Base-by-base conservation (phyloP, 2,797 vertebrate species). In the Vireo griseus region DNA sequence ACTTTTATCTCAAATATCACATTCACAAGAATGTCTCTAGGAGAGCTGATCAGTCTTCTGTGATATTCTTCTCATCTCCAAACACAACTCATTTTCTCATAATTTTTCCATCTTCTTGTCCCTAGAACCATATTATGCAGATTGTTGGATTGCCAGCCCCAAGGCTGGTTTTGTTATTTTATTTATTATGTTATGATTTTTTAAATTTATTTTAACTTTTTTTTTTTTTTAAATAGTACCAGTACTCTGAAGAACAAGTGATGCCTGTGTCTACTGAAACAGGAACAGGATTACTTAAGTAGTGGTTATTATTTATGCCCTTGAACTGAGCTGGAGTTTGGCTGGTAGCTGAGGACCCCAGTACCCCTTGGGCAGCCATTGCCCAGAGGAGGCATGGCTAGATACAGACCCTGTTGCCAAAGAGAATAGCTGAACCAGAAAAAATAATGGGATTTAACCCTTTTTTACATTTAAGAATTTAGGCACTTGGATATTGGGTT, bases 81-180 rank as follows among this genome's bases (percentile, higher is more conserved):
- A 66, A 61, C 24, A 54, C 16, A 40, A 16, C 15, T 65, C 4
- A 9, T 58, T 48, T 90, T 62, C 20, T 31, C 10, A 7, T 77
- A 1, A 5, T 24, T 84, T 88, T 68, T 66, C 57, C 10, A 0
- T 66, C 26, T 37, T 75, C 19, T 51, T 48, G 16, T 72, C 20
- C 5, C 21, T 52, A 2, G 0, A 25, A 12, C 29, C 3, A 0
- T 42, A 16, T 75, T 73, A 51, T 19, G 6, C 6, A 55, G 66
- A 14, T 50, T 58, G 9, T 16, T 40, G 35, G 22, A 39, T 14
- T 85, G 35, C 42, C 44, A 42, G 16, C 9, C 29, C 13, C 14
- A 17, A 39, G 59, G 24, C 6, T 42, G 40, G 9, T 39, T 67
- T 45, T 47, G 18, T 16, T n/a, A 14, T 59, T 76, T 61, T 39